Evolutionary conservation across 92 coral and sea anemone species (phyloP).

Genomic region (Porites lobata): DNA sequence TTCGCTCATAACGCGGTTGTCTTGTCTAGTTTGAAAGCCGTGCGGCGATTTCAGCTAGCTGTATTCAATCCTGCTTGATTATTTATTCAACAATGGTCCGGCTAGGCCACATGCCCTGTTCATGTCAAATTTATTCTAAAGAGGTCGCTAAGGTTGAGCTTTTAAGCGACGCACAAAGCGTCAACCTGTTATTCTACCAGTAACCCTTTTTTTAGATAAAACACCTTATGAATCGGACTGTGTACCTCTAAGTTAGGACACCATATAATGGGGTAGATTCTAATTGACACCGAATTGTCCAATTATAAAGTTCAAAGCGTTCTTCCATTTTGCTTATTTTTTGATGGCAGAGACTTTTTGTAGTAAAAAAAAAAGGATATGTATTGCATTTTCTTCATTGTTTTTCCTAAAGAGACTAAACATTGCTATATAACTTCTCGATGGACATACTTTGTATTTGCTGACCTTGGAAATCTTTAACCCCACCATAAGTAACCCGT

Average conservation of each 20-base stretch:
- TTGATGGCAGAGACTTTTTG: neutral
- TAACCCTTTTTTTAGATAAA: conserved; percentile 34
- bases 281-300: neutral
- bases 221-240: conserved; percentile 15
- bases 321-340: neutral
- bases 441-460: neutral
- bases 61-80: conserved; percentile 50
- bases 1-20: neutral
- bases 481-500: neutral
- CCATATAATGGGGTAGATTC: neutral
- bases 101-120: conserved; percentile 38
- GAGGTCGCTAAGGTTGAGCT: conserved; percentile 41
- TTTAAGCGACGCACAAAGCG: neutral
- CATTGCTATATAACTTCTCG: neutral
- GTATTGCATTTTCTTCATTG: neutral
- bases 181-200: conserved; percentile 40
- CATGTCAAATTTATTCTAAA: conserved; percentile 47
- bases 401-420: neutral
- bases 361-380: no score
- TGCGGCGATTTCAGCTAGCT: conserved; percentile 19
- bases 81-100: conserved; percentile 59
- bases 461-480: conserved; percentile 19
- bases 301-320: neutral
- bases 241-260: conserved; percentile 9
- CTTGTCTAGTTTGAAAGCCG: conserved; percentile 1